A percentile compares a stretch with the other conserved stretches of the same genome.
Evolutionary conservation across 2,113 vertebrate species (phyloP).

Genomic region (Zingel zingel): DNA sequence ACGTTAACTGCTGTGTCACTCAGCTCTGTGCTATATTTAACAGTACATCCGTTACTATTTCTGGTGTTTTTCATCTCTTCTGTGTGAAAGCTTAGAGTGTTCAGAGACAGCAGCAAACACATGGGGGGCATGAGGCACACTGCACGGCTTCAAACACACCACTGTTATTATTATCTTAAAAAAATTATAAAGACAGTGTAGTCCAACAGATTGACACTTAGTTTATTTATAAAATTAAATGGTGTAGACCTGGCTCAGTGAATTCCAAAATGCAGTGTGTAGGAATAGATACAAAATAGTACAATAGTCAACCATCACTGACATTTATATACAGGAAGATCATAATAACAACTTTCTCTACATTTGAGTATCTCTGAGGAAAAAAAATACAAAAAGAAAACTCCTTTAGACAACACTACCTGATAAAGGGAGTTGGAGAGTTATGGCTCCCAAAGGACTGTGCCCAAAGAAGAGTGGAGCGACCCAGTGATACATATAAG

Average conservation of each 20-base stretch:
- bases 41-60: slow-evolving; percentile 29
- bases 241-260: slow-evolving; percentile 81
- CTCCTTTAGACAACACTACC: slow-evolving; percentile 77
- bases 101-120: slow-evolving; percentile 12
- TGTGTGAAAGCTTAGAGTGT: slow-evolving; percentile 1
- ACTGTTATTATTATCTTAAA: slow-evolving; percentile 2
- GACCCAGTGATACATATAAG: slow-evolving; percentile 63
- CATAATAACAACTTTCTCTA: slow-evolving; percentile 80
- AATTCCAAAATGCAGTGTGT: slow-evolving; percentile 80
- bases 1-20: slow-evolving; percentile 24
- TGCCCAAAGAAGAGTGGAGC: slow-evolving; percentile 64
- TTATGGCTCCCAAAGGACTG: slow-evolving; percentile 62
- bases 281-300: slow-evolving; percentile 85
- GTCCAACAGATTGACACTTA: slow-evolving; percentile 64
- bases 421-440: slow-evolving; percentile 72
- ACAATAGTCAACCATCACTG: slow-evolving; percentile 83
- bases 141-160: slow-evolving; percentile 32
- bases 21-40: slow-evolving; percentile 51
- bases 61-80: slow-evolving; percentile 39
- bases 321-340: slow-evolving; percentile 80
- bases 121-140: not conserved
- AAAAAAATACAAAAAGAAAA: slow-evolving; percentile 69
- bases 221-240: slow-evolving; percentile 87
- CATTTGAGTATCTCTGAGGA: slow-evolving; percentile 58
- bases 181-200: slow-evolving; percentile 31